Percentiles rank a stretch among this genome's conserved stretches.
phyloP scores from a whole-genome alignment of 2,113 vertebrate species.

The Pedetes capensis region DNA sequence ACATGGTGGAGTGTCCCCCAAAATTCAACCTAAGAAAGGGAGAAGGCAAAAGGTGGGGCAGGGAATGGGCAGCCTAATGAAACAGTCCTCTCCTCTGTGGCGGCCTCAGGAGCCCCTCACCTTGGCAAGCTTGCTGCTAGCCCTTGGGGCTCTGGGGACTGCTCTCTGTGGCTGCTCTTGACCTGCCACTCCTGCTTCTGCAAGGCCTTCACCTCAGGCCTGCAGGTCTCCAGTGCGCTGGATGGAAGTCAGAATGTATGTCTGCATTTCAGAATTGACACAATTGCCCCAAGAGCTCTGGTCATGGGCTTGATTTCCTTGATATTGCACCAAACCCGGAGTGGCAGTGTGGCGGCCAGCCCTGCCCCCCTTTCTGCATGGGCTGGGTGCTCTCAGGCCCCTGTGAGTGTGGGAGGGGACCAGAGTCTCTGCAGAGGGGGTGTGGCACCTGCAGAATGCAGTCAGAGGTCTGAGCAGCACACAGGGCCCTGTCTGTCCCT shows the following conservation, averaged over 20 bases:
- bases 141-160: too few species aligned
- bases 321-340: rapidly evolving
- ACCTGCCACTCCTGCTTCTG: background rate
- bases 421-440: background rate
- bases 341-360: background rate
- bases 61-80: background rate
- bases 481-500: background rate
- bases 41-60: background rate
- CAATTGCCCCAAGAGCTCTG: rapidly evolving
- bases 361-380: background rate
- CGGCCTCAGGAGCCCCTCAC: background rate
- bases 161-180: background rate
- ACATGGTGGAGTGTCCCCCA: rapidly evolving
- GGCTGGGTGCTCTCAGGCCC: background rate
- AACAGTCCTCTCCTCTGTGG: background rate
- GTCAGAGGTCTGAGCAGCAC: rapidly evolving
- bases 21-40: background rate
- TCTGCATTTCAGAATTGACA: background rate
- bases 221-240: background rate
- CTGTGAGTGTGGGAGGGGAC: background rate
- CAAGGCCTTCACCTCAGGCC: background rate
- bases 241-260: background rate
- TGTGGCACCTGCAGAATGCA: background rate
- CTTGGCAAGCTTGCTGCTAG: rapidly evolving
- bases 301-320: rapidly evolving